A percentile compares a stretch with the other conserved stretches of the same genome.
Evolutionary conservation across 2,888 invertebrate genomes (phyloP).

Genomic region (Ctena decussata): DNA sequence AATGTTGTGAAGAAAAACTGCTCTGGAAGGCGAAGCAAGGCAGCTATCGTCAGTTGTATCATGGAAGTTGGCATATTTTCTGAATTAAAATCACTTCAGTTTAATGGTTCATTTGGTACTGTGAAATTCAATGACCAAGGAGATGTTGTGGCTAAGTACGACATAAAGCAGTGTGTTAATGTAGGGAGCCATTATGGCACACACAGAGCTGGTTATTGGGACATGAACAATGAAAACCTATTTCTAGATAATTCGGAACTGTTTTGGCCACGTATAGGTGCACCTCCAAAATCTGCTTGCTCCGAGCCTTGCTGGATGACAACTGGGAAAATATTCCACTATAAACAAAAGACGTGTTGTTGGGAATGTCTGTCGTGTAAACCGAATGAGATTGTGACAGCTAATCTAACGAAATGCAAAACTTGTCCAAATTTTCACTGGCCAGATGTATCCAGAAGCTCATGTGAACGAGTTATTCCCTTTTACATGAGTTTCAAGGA

Average conservation of each 20-base stretch:
- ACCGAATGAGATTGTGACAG: constrained; percentile 75
- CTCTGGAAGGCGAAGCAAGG: neutral
- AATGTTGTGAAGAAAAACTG: constrained; percentile 70
- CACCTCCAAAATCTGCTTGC: constrained; percentile 66
- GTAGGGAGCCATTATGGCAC: neutral
- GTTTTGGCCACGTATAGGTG: constrained; percentile 2
- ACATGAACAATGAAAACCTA: constrained; percentile 67
- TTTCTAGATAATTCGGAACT: constrained; percentile 44
- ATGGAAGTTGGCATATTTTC: constrained; percentile 64
- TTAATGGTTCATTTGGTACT: constrained; percentile 73
- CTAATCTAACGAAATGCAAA: constrained; percentile 75
- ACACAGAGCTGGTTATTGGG: constrained; percentile 74
- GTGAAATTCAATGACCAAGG: constrained; percentile 80
- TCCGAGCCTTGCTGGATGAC: constrained; percentile 61
- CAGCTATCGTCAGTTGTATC: constrained; percentile 59
- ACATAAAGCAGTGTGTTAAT: constrained; percentile 74
- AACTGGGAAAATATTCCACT: constrained; percentile 76
- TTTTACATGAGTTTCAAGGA: constrained; percentile 54
- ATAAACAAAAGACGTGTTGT: constrained; percentile 80
- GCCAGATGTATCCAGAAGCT: constrained; percentile 61
- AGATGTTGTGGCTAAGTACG: constrained; percentile 77
- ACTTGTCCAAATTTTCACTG: constrained; percentile 69
- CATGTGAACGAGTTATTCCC: constrained; percentile 61
- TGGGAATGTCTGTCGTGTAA: constrained; percentile 81
- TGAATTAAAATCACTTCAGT: constrained; percentile 68